Percentiles rank a stretch among this genome's conserved stretches.
These are phyloP conservation scores for Melanotaenia parkinsoni DNA, from an alignment of 2,797 vertebrate species.

Conservation along the genomic window DNA sequence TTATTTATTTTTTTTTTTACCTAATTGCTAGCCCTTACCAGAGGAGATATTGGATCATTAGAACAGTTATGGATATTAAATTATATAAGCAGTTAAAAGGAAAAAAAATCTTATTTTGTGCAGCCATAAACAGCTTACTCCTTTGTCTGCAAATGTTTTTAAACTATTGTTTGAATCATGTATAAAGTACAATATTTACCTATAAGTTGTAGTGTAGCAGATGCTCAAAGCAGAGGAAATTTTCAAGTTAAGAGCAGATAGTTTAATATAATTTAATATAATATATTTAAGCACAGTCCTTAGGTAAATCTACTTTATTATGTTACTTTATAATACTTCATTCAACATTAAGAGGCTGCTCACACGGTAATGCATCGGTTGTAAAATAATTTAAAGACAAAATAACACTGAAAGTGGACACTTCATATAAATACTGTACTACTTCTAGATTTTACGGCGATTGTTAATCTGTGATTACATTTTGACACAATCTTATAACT, in stretches of 20 bases:
- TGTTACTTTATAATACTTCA: not conserved
- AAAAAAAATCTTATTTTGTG: not conserved
- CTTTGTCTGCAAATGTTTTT: not conserved
- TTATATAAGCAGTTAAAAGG: not conserved
- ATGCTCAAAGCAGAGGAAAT: not conserved
- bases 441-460: not conserved
- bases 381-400: not conserved
- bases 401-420: not conserved
- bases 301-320: not conserved
- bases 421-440: not conserved
- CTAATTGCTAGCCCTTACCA: too few species aligned
- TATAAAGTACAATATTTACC: not conserved
- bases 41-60: not conserved
- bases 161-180: not conserved
- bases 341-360: not conserved
- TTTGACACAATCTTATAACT: not conserved
- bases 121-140: not conserved
- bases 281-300: not conserved
- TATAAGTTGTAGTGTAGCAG: not conserved
- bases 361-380: not conserved
- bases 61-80: not conserved
- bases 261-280: not conserved
- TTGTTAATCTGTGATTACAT: not conserved
- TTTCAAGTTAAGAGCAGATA: not conserved
- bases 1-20: too few species aligned